Conservation (phyloP, 2,797 vertebrate species). For the Rhabdophis nuchalis region DNA sequence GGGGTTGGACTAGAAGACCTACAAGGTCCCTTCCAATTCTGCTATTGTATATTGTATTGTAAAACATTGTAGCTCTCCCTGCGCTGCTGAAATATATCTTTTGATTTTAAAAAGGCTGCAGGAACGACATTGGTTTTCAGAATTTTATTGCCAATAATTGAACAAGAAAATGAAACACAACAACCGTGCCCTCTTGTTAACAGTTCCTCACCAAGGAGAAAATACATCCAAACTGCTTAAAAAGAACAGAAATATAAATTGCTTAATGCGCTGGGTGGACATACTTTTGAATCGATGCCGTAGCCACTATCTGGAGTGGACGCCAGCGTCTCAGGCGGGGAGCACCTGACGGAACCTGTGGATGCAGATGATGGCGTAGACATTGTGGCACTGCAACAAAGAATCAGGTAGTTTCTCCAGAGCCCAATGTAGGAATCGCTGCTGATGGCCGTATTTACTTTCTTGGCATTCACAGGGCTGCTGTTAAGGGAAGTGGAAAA, state of each 20-base stretch:
- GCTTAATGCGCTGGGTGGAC: conserved; percentile 40
- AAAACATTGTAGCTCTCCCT: too few relatives aligned
- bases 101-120: background rate
- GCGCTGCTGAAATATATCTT: too few relatives aligned
- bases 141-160: background rate
- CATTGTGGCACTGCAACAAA: conserved; percentile 93
- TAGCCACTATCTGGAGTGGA: conserved; percentile 97
- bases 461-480: conserved; percentile 98
- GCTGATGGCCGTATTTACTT: conserved; percentile 88
- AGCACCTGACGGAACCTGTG: conserved; percentile 91
- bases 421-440: conserved; percentile 94
- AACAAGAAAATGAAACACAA: fast-evolving
- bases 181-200: background rate
- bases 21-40: too few relatives aligned
- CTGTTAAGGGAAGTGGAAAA: conserved; percentile 69
- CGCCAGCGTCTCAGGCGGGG: conserved; percentile 97
- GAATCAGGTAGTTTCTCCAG: conserved; percentile 98
- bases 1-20: too few relatives aligned
- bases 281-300: conserved; percentile 93
- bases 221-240: background rate
- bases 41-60: too few relatives aligned
- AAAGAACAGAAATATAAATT: background rate
- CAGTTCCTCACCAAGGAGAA: background rate
- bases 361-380: conserved; percentile 77
- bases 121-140: background rate